Percentiles rank a stretch among this genome's conserved stretches.
Conservation (phyloP, 2,113 vertebrate species). For the Sapayoa aenigma region DNA sequence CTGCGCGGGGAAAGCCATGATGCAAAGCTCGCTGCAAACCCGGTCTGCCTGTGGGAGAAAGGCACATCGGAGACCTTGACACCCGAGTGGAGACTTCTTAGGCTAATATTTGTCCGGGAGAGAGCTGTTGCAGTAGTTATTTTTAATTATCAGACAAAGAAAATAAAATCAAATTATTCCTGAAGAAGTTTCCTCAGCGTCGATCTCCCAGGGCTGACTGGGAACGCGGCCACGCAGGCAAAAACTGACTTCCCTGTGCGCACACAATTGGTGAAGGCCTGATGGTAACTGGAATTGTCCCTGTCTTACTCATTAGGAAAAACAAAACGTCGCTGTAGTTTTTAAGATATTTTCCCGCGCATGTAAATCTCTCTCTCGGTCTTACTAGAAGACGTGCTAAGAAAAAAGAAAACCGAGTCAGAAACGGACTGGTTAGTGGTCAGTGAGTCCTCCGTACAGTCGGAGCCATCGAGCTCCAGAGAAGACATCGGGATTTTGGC, state of each 20-base stretch:
- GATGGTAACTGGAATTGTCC: neutral
- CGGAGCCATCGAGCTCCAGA: neutral
- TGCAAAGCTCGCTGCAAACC: neutral
- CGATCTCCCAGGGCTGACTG: neutral
- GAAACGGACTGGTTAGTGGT: neutral
- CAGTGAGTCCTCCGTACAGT: neutral
- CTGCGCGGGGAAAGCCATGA: neutral
- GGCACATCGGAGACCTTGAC: neutral
- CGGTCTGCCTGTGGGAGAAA: neutral
- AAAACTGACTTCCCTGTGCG: neutral
- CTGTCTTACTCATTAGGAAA: neutral
- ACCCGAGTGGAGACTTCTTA: neutral
- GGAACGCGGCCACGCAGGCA: neutral
- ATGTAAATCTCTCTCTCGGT: neutral
- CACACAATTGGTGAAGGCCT: neutral
- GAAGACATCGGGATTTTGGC: neutral
- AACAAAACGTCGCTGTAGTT: neutral
- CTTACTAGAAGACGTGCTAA: neutral
- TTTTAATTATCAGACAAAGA: neutral
- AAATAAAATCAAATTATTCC: constrained; percentile 10
- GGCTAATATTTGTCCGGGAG: neutral
- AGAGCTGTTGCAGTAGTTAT: neutral
- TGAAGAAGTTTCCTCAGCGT: constrained; percentile 11
- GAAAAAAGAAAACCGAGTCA: neutral
- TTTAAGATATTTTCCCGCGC: neutral